Conservation (phyloP, 2,888 invertebrate genomes). For the Nemotelus nigrinus region DNA sequence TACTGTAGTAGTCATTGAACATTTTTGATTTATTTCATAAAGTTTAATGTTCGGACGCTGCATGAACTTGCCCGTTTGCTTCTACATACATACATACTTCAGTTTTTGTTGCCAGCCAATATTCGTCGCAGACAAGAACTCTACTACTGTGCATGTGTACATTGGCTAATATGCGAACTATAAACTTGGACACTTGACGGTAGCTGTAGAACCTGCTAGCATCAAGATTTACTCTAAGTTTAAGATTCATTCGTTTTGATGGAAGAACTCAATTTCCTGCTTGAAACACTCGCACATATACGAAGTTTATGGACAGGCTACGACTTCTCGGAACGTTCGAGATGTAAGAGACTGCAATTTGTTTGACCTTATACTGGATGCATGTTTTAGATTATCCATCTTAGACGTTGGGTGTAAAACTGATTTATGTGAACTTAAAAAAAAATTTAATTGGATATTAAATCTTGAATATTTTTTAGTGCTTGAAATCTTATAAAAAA, state of each 20-base stretch:
- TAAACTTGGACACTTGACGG: not conserved
- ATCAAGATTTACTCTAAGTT: slow-evolving; percentile 29
- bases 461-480: no score
- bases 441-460: no score
- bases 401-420: no score
- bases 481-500: no score
- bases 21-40: slow-evolving; percentile 39
- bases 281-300: not conserved
- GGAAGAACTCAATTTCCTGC: slow-evolving; percentile 25
- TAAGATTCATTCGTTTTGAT: slow-evolving; percentile 31
- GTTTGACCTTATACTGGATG: no score
- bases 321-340: no score
- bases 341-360: no score
- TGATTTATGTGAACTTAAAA: no score
- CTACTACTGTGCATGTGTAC: not conserved
- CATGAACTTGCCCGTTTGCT: slow-evolving; percentile 5
- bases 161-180: not conserved
- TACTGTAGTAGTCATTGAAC: slow-evolving; percentile 18
- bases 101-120: slow-evolving; percentile 4
- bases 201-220: not conserved
- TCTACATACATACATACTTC: not conserved
- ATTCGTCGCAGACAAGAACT: not conserved
- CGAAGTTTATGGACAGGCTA: no score
- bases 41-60: slow-evolving; percentile 34
- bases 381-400: no score